Base-by-base conservation (phyloP, 2,113 vertebrate species). In the Planiliza haematocheilus region DNA sequence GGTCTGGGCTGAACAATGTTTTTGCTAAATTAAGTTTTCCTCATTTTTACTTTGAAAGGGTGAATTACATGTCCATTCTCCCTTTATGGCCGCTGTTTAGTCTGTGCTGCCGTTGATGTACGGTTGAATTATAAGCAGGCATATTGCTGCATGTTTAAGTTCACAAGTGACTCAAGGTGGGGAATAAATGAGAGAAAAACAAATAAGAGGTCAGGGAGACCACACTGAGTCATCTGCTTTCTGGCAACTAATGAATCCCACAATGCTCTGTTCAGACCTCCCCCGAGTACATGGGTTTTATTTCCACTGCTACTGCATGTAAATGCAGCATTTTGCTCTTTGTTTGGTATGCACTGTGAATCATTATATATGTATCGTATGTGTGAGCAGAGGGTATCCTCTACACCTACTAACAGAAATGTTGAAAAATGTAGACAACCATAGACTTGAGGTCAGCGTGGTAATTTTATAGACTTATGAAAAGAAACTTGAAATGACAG, bases 191-290 rank as follows among this genome's bases (percentile, higher is more conserved):
- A 91, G 86, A 88, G 80, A 77, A 86, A 88, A 92, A 92, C 81
- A 87, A 91, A 89, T 79, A 84, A 86, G 79, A 89, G 90, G 91
- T 93, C 91, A 90, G 53, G 7, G 65, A 79, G 84, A 91, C 86
- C 71, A 77, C 83, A 78, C 64, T 91, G 90, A 92, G 74, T 91
- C 91, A 88, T 91, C 76, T 58, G 57, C 82, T 86, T 87, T 79
- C 83, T 83, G 79, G 70, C 81, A 85, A 80, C 85, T 90, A 93
- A 93, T 91, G 90, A 92, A 90, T 89, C 87, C 84, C 83, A 89
- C 72, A 90, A 84, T 88, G 74, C 80, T 77, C 83, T 66, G 60
- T 20, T 24, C 70, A 70, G 70, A 67, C 76, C 79, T 86, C 78
- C 67, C 64, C 48, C 56, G 74, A 85, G 78, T 77, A 71, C 79